phyloP scores from a whole-genome alignment of 1,140 invertebrate genomes.

The Brachionus rubens region DNA sequence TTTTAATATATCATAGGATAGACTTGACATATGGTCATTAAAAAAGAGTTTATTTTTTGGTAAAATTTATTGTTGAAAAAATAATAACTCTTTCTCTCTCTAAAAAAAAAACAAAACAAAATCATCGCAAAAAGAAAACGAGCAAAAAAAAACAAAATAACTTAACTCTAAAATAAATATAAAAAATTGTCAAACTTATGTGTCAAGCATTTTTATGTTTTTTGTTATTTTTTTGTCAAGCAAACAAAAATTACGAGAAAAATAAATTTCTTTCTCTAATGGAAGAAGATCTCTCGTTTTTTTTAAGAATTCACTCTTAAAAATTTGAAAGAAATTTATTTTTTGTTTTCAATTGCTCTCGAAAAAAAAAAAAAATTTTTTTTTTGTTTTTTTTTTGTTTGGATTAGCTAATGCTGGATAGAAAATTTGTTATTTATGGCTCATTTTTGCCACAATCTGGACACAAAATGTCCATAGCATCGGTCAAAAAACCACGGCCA shows the following conservation, averaged over 20 bases:
- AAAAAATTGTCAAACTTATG: conserved; percentile 27
- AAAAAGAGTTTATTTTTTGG: neutral
- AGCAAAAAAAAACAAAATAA: no score
- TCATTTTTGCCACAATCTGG: conserved; percentile 80
- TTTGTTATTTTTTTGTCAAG: neutral
- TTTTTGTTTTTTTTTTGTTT: neutral
- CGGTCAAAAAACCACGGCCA: conserved; percentile 96
- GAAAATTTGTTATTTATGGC: neutral
- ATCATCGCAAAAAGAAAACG: conserved; percentile 24
- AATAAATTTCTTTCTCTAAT: conserved; percentile 1
- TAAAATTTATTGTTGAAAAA: conserved; percentile 13
- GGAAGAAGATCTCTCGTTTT: neutral
- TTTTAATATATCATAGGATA: no score
- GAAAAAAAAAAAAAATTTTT: neutral
- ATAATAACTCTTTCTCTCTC: neutral
- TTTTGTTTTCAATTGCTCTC: no score
- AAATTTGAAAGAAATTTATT: no score
- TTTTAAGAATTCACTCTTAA: no score
- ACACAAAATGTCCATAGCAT: conserved; percentile 92
- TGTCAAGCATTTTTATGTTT: conserved; percentile 8
- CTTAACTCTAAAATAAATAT: neutral
- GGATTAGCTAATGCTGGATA: neutral
- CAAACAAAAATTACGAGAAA: neutral
- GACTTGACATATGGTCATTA: no score
- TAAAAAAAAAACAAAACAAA: conserved; percentile 6